phyloP scores from a whole-genome alignment of 2,797 vertebrate genomes.

The Emydoidea blandingii region DNA sequence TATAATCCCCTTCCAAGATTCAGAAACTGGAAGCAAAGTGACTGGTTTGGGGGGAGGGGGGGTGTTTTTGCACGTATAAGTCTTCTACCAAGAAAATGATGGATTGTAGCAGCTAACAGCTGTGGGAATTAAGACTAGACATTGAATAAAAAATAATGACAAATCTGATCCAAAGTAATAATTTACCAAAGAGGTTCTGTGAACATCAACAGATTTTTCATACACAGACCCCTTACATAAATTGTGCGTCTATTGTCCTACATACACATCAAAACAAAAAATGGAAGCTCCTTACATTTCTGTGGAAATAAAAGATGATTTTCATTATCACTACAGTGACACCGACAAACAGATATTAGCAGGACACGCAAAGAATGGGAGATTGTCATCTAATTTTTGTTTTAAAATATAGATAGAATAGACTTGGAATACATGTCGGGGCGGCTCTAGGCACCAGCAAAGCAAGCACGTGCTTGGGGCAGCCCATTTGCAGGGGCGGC shows the following conservation, averaged over 20 bases:
- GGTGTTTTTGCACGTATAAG: slow-evolving; percentile 36
- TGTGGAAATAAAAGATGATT: slow-evolving; percentile 61
- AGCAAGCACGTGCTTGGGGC: no score
- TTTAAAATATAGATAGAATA: slow-evolving; percentile 29
- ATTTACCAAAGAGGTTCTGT: slow-evolving; percentile 65
- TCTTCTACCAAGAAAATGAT: slow-evolving; percentile 54
- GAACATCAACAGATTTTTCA: slow-evolving; percentile 59
- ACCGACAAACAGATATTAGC: slow-evolving; percentile 60
- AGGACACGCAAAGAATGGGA: slow-evolving; percentile 63
- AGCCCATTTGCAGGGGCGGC: no score
- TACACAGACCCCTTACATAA: slow-evolving; percentile 7
- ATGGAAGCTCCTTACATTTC: slow-evolving; percentile 42
- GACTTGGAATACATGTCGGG: slow-evolving; percentile 46
- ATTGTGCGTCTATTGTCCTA: slow-evolving; percentile 60
- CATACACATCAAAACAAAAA: slow-evolving; percentile 34
- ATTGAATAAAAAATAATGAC: slow-evolving; percentile 56
- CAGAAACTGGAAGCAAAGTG: slow-evolving; percentile 46
- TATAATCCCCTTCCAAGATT: slow-evolving; percentile 71
- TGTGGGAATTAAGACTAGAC: slow-evolving; percentile 66
- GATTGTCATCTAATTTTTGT: slow-evolving; percentile 56
- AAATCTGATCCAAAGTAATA: slow-evolving; percentile 53
- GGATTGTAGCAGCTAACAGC: slow-evolving; percentile 52
- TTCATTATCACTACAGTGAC: slow-evolving; percentile 41
- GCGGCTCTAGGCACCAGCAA: no score
- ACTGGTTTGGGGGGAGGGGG: neutral